A percentile compares a stretch with the other conserved stretches of the same genome.
These are phyloP conservation scores for Miltochrista miniata DNA, from an alignment of 2,888 invertebrate species.

Conservation along the genomic window DNA sequence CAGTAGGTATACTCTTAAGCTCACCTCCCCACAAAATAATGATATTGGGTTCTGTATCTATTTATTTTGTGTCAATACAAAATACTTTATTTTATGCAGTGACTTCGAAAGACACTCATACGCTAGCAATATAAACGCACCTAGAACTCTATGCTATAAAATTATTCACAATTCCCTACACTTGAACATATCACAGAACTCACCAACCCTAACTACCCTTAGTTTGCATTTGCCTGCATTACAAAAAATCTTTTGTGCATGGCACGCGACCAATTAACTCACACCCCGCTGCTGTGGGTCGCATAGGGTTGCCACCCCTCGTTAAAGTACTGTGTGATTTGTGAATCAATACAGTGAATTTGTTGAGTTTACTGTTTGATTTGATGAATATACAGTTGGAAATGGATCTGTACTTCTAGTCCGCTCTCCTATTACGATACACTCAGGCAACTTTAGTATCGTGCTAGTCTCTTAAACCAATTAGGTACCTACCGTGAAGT, in stretches of 20 bases:
- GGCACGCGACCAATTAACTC: conserved; percentile 68
- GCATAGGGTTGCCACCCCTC: conserved; percentile 31
- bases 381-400: conserved; percentile 6
- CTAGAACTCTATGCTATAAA: too few species aligned
- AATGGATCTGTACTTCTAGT: not conserved
- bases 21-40: too few species aligned
- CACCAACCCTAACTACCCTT: conserved; percentile 1
- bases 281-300: conserved; percentile 56
- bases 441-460: too few species aligned
- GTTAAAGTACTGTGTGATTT: conserved; percentile 43
- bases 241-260: conserved; percentile 1
- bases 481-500: too few species aligned
- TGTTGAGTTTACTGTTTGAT: conserved; percentile 23
- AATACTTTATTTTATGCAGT: too few species aligned
- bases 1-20: too few species aligned
- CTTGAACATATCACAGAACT: not conserved
- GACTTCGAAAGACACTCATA: too few species aligned
- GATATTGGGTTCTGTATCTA: too few species aligned
- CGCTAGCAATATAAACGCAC: too few species aligned
- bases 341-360: conserved; percentile 38
- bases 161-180: not conserved
- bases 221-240: conserved; percentile 1
- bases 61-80: too few species aligned
- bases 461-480: too few species aligned
- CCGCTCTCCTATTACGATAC: too few species aligned